Evolutionary conservation across 1,140 invertebrate species (phyloP).

Genomic region (Drosophila bocki): DNA sequence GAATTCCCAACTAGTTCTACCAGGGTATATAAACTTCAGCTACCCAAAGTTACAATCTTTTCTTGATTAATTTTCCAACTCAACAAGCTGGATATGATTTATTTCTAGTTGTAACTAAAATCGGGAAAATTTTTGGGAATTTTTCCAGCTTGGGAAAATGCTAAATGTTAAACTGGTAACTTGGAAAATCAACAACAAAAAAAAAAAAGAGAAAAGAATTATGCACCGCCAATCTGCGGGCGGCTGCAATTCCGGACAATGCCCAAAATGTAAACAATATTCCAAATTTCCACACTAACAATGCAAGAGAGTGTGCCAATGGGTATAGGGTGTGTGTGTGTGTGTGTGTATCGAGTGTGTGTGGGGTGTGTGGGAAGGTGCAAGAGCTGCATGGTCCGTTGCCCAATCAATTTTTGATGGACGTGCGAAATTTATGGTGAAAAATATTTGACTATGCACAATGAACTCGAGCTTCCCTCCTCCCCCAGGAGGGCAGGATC

Average conservation of each 20-base stretch:
- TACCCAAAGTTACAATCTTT: too few species aligned
- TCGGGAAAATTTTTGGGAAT: neutral
- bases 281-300: constrained; percentile 54
- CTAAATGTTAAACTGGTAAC: neutral
- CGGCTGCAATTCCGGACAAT: constrained; percentile 52
- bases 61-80: constrained; percentile 8
- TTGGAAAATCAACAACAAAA: neutral
- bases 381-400: constrained; percentile 52
- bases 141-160: constrained; percentile 4
- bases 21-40: too few species aligned
- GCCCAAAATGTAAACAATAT: constrained; percentile 57
- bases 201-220: constrained; percentile 2
- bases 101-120: neutral
- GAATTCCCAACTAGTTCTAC: too few species aligned
- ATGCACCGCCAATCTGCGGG: constrained; percentile 20
- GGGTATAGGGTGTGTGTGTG: neutral
- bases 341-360: constrained; percentile 5
- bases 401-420: constrained; percentile 82
- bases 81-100: neutral
- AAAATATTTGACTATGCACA: constrained; percentile 83
- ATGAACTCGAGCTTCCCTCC: constrained; percentile 46
- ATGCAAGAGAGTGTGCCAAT: constrained; percentile 11
- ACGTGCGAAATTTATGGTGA: constrained; percentile 83
- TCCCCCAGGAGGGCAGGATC: neutral
- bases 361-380: constrained; percentile 34